Base-by-base conservation (phyloP, 1,140 invertebrate species). In the Spodoptera frugiperda region DNA sequence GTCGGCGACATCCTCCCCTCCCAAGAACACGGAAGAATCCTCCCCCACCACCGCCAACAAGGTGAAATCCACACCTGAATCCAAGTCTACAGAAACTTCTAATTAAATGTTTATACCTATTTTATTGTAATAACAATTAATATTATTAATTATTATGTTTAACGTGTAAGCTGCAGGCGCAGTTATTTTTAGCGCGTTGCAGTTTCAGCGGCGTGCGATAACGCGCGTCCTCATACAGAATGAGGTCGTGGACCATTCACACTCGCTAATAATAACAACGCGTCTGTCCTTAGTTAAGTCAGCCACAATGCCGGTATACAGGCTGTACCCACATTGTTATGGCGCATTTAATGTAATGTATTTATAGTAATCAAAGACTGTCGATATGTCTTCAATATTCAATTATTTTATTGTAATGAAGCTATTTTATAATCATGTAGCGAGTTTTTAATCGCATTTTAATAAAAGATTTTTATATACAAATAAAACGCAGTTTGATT, bases 1-100 rank as follows among this genome's bases (percentile, higher is more conserved):
- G 2, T 46, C 76, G 14, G 0, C 61, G 6, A 6, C 73, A 21
- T 15, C 71, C 9, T 19, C 74, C 12, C 21, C 78, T 33, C 54
- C 70, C n/a, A 74, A 77, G 12, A 71, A 76, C 67, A 6, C 72
- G 11, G 15, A 78, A 14, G 74, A 73, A 11, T 73, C 70, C 25
- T 44, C 95, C 89, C 95, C 94, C 91, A 94, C 95, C 92, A 95
- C 95, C 93, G 92, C 95, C 91, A 94, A 83, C 46, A 77, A 77
- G 8, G 84, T 91, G 12, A 93, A 92, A 65, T 73, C 89, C 10
- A 91, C 91, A 15, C 91, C 89, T 19, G 91, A 92, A 77, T 87
- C 83, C 0, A 91, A 91, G 79, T 94, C 91, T 15, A 84, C 84
- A 59, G 84, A 84, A 74, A 80, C 78, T 33, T 71, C 76, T 48